Percentiles rank a stretch among this genome's conserved stretches.
Conservation (phyloP, 2,888 invertebrate species). For the Noctuana brunneofusca region DNA sequence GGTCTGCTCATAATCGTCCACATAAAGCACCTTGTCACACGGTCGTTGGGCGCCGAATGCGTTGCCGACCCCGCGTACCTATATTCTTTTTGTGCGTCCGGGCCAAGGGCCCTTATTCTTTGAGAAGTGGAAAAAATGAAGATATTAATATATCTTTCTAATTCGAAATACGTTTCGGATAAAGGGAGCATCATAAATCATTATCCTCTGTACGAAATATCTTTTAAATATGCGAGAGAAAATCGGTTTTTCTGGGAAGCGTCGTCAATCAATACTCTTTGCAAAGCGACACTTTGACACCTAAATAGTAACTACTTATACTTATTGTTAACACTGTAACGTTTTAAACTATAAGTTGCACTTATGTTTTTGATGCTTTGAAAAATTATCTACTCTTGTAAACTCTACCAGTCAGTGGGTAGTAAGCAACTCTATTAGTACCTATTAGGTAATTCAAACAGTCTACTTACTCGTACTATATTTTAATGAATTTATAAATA, state of each 20-base stretch:
- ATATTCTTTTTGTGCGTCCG: constrained; percentile 75
- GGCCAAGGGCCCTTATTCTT: constrained; percentile 74
- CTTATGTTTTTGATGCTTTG: not conserved
- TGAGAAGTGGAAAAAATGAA: constrained; percentile 81
- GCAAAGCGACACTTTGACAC: constrained; percentile 24
- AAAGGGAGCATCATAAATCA: constrained; percentile 80
- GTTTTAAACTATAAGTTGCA: constrained; percentile 1
- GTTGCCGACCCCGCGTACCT: constrained; percentile 68
- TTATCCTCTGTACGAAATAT: constrained; percentile 68
- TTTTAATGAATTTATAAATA: not conserved
- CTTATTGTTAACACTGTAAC: constrained; percentile 22
- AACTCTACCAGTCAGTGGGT: too few relatives aligned
- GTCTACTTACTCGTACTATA: too few relatives aligned
- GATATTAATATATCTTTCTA: constrained; percentile 83
- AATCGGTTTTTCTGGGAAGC: constrained; percentile 70
- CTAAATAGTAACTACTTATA: constrained; percentile 7
- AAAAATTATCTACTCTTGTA: not conserved
- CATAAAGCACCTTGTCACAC: constrained; percentile 83
- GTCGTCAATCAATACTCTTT: constrained; percentile 64
- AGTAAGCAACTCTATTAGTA: too few relatives aligned
- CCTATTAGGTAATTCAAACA: too few relatives aligned
- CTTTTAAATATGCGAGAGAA: constrained; percentile 70
- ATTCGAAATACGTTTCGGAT: constrained; percentile 81
- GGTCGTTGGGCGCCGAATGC: constrained; percentile 80
- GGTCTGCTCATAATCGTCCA: constrained; percentile 79